These are phyloP conservation scores for Ceratosolen fusciceps DNA, from an alignment of 1,140 invertebrate genomes.

Conservation along the genomic window DNA sequence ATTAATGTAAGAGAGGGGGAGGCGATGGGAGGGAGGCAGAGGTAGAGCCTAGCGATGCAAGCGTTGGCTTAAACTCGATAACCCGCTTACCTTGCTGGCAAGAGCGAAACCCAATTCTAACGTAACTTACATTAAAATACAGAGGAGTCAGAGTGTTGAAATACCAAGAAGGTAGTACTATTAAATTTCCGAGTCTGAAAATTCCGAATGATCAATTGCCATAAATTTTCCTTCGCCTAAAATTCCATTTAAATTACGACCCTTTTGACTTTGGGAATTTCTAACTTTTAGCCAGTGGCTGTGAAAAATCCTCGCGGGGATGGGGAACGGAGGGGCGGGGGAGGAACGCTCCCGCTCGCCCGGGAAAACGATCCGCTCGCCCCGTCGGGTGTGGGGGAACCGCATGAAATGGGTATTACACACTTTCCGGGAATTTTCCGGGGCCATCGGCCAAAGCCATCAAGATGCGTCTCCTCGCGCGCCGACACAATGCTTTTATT, in stretches of 20 bases:
- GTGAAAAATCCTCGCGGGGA: background rate
- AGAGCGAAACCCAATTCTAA: background rate
- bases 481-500: constrained; percentile 28
- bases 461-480: constrained; percentile 8
- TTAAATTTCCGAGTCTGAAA: background rate
- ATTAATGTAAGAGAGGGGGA: no score
- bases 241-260: constrained; percentile 2
- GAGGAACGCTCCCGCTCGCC: background rate
- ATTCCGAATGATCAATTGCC: background rate
- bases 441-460: constrained; percentile 29
- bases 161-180: background rate
- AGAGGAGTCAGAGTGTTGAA: background rate
- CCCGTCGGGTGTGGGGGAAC: background rate
- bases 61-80: background rate
- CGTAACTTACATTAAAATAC: background rate
- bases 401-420: background rate
- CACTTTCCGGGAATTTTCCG: constrained; percentile 5
- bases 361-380: background rate
- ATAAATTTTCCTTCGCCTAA: background rate
- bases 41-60: no score
- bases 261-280: background rate
- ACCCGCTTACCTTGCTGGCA: background rate
- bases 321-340: no score
- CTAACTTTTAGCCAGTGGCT: background rate
- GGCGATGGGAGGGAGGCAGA: no score